Evolutionary conservation across 2,797 vertebrate genomes (phyloP).

Genomic region (Steatocranus sp.): DNA sequence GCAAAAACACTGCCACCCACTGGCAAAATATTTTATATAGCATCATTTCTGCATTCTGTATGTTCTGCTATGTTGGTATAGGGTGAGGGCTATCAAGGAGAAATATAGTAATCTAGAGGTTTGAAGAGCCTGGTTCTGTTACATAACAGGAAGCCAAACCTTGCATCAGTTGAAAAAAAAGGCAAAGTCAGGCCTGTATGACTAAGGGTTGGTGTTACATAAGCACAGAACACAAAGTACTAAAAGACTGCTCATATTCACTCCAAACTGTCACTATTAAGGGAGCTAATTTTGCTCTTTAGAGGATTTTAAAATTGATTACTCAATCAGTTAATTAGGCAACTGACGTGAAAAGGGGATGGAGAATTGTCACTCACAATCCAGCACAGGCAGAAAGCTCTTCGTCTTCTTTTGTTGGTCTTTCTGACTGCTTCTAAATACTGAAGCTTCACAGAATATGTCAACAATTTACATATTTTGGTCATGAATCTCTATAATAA

Average conservation of each 20-base stretch:
- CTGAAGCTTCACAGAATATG: background rate
- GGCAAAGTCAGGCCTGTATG: slow-evolving; percentile 30
- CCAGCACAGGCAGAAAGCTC: background rate
- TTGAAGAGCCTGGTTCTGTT: slow-evolving; percentile 30
- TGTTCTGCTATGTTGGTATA: background rate
- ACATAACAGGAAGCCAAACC: slow-evolving; percentile 44
- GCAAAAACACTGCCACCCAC: slow-evolving; percentile 54
- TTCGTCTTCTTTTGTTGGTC: background rate
- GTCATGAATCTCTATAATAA: background rate
- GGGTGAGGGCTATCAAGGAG: background rate
- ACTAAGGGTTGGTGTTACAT: slow-evolving; percentile 61
- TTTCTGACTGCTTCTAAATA: background rate
- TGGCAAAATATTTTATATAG: slow-evolving; percentile 8
- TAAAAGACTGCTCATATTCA: slow-evolving; percentile 1
- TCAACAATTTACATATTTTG: background rate
- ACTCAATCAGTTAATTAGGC: background rate
- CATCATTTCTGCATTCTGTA: background rate
- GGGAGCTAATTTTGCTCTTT: background rate
- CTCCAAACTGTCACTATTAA: background rate
- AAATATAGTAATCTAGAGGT: slow-evolving; percentile 46
- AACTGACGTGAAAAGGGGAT: background rate
- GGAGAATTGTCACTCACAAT: background rate
- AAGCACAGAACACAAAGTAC: slow-evolving; percentile 38
- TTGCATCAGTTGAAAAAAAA: slow-evolving; percentile 16
- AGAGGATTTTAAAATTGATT: background rate